Percentiles rank a stretch among this genome's conserved stretches.
These are phyloP conservation scores for Beris morrisii DNA, from an alignment of 2,888 invertebrate genomes.

Conservation along the genomic window DNA sequence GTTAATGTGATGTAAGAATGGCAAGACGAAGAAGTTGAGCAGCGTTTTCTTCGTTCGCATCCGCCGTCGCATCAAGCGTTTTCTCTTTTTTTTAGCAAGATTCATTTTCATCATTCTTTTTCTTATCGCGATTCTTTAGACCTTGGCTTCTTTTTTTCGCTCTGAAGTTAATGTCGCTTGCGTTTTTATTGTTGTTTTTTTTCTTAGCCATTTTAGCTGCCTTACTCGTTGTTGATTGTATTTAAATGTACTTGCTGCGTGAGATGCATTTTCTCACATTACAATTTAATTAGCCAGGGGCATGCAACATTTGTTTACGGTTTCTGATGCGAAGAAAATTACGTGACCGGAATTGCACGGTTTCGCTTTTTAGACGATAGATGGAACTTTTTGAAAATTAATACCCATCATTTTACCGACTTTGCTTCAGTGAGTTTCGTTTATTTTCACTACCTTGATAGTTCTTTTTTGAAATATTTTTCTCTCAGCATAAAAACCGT, in stretches of 20 bases:
- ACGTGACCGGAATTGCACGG: no score
- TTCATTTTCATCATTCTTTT: slow-evolving; percentile 6
- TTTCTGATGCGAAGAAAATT: no score
- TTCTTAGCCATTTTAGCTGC: slow-evolving; percentile 5
- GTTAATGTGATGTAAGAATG: slow-evolving; percentile 4
- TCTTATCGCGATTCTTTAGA: slow-evolving; percentile 11
- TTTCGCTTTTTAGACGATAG: neutral
- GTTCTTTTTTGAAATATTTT: neutral
- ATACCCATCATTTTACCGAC: neutral
- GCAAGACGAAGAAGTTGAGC: slow-evolving; percentile 6
- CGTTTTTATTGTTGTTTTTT: neutral
- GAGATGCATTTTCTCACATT: slow-evolving; percentile 31
- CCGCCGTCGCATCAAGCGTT: slow-evolving; percentile 9
- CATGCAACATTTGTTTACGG: neutral
- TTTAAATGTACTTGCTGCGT: slow-evolving; percentile 23
- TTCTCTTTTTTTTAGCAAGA: neutral
- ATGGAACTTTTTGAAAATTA: neutral
- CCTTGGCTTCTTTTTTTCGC: slow-evolving; percentile 24
- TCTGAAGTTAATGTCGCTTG: slow-evolving; percentile 6
- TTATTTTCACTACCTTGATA: neutral
- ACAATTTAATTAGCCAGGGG: slow-evolving; percentile 14
- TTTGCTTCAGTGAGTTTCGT: neutral
- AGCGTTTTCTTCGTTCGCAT: slow-evolving; percentile 9
- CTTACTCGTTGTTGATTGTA: slow-evolving; percentile 9
- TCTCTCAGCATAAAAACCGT: neutral